Conservation (phyloP, 2,797 vertebrate genomes). For the Discoglossus pictus region DNA sequence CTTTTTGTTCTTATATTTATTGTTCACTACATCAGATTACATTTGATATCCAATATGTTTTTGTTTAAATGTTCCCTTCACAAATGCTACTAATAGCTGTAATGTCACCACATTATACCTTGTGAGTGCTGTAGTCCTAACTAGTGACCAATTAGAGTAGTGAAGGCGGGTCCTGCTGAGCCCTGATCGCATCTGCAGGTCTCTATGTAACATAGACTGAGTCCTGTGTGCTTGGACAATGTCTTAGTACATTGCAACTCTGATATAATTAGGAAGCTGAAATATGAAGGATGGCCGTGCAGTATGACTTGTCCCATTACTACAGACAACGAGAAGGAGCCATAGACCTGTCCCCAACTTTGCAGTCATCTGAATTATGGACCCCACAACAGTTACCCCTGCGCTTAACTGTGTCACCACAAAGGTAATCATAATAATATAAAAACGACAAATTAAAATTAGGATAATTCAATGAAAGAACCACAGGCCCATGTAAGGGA, state of each 20-base stretch:
- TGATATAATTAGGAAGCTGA: constrained; percentile 18
- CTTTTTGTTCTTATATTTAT: no score
- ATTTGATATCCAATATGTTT: no score
- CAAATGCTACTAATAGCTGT: no score
- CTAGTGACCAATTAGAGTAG: constrained; percentile 29
- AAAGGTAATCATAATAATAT: no score
- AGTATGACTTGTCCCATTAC: constrained; percentile 45
- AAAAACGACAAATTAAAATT: no score
- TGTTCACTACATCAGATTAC: no score
- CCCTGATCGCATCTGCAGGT: constrained; percentile 33
- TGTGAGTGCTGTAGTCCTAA: constrained; percentile 3
- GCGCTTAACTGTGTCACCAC: constrained; percentile 50
- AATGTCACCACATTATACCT: constrained; percentile 1
- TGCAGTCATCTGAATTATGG: constrained; percentile 52
- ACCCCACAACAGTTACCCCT: constrained; percentile 52
- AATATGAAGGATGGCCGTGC: constrained; percentile 53
- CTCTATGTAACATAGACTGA: constrained; percentile 20
- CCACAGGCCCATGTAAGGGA: no score
- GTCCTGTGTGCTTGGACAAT: no score
- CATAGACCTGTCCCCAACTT: constrained; percentile 52
- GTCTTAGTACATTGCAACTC: no score
- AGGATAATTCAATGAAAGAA: no score
- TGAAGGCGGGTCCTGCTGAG: constrained; percentile 28
- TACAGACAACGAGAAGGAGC: constrained; percentile 55
- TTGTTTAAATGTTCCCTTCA: no score